Conservation (phyloP, 2,113 vertebrate species). For the Sus scrofa region T2T-Sscrofa CM000824.6:195440001-195440500, state of each 20-base stretch:
- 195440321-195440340: not conserved
- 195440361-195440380: not conserved
- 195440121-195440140: constrained; percentile 61
- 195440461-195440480: not conserved
- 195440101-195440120: constrained; percentile 64
- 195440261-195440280: constrained; percentile 71
- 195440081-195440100: constrained; percentile 60
- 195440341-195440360: not conserved
- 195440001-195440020: constrained; percentile 56
- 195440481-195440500: not conserved
- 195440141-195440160: constrained; percentile 58
- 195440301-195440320: constrained; percentile 68
- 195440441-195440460: not conserved
- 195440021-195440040: constrained; percentile 49
- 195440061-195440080: constrained; percentile 68
- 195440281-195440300: constrained; percentile 56
- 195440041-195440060: constrained; percentile 70
- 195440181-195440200: constrained; percentile 79
- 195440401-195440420: not conserved
- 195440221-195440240: not conserved
- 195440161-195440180: constrained; percentile 80
- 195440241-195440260: not conserved
- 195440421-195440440: not conserved
- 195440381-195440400: not conserved
- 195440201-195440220: constrained; percentile 69